Base-by-base conservation (phyloP, 2,113 vertebrate species). In the Buteo buteo region DNA sequence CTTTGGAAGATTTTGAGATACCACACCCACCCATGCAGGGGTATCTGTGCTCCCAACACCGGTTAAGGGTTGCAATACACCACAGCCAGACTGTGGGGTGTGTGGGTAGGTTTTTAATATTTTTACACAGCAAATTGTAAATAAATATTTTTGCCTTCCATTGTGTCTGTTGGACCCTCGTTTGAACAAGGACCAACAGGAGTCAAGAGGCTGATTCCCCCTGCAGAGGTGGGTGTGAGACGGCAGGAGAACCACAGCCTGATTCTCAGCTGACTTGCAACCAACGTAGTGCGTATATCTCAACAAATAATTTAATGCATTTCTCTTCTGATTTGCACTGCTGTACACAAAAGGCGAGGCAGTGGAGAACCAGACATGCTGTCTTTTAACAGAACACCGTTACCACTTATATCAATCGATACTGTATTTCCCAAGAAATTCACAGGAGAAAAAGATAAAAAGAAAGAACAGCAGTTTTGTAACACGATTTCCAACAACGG, bases 361-460 rank as follows among this genome's bases (percentile, higher is more conserved):
- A n/a, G 36, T 1, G 19, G 47, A 87, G 91, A 89, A 76, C 36
- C 24, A 65, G 65, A 61, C 44, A 55, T 18, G 0, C 16, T n/a
- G 15, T 8, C 77, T 86, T 67, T 86, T 76, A 91, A 76, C 22
- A 58, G 16, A 76, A 71, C 4, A 1, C 80, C 10, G 3, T 55
- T 91, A 81, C 66, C 47, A 47, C 80, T 91, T 80, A 57, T 7
- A 94, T 38, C 90, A 66, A 91, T 94, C 87, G 52, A 69, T 52
- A 90, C 49, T 32, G 50, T 7, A 72, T 47, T 95, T 82, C 67
- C 62, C 4, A 0, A 42, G 73, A 92, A 78, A 93, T 28, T 74
- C 87, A 66, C 81, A n/a, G 66, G 77, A 88, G 86, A 62, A 81
- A 44, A 32, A 89, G 92, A 82, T 40, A 72, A 82, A 87, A 89